These are phyloP conservation scores for Micrasema minimum DNA, from an alignment of 1,140 invertebrate species.

Conservation along the genomic window DNA sequence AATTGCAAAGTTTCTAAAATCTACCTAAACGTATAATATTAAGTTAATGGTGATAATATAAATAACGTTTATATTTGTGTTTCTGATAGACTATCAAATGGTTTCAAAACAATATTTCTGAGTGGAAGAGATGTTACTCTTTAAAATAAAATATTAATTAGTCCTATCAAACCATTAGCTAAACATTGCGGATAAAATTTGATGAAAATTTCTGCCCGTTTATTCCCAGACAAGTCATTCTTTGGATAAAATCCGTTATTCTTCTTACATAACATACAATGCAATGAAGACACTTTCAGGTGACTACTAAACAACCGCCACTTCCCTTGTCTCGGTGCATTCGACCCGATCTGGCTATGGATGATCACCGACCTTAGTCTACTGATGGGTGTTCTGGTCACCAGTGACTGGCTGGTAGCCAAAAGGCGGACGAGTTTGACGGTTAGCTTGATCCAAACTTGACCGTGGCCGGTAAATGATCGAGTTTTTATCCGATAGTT, in stretches of 20 bases:
- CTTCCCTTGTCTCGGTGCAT: neutral
- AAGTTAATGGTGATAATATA: too few species aligned
- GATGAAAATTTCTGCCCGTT: neutral
- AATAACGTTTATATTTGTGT: too few species aligned
- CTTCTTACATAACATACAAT: conserved; percentile 16
- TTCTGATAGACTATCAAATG: too few species aligned
- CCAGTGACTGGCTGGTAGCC: conserved; percentile 6
- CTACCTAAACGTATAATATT: too few species aligned
- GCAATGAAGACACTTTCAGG: neutral
- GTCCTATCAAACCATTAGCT: too few species aligned
- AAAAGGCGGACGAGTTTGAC: conserved; percentile 23
- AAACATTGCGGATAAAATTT: too few species aligned
- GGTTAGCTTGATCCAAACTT: conserved; percentile 25
- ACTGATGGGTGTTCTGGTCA: neutral
- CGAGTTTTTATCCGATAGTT: conserved; percentile 10
- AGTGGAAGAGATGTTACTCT: too few species aligned
- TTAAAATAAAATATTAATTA: too few species aligned
- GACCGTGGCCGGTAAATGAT: conserved; percentile 31
- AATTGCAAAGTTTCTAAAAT: too few species aligned
- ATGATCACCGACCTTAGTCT: neutral
- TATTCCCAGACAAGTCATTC: conserved; percentile 18
- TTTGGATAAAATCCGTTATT: conserved; percentile 22
- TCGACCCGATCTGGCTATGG: neutral
- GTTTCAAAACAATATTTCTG: too few species aligned
- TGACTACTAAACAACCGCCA: neutral